These are phyloP conservation scores for Psix sp. DNA, from an alignment of 1,140 invertebrate species.

Conservation along the genomic window DNA sequence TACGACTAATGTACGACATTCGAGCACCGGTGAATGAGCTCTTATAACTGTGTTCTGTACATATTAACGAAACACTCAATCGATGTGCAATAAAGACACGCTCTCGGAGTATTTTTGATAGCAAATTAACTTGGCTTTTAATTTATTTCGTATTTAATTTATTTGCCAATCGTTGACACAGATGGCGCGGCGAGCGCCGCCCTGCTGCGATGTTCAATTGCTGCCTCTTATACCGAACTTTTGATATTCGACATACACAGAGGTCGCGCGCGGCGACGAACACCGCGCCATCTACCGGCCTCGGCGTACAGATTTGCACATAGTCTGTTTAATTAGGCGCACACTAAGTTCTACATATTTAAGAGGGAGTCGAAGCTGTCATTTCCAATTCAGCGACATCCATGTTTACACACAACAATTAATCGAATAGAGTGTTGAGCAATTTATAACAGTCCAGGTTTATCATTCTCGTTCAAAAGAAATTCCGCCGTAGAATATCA, in stretches of 20 bases:
- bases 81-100: neutral
- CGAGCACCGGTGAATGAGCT: neutral
- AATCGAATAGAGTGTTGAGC: too few species aligned
- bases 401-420: too few species aligned
- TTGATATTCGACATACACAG: constrained; percentile 16
- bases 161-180: too few species aligned
- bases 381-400: too few species aligned
- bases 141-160: neutral
- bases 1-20: neutral
- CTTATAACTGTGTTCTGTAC: neutral
- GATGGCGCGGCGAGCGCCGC: constrained; percentile 5
- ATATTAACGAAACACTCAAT: neutral
- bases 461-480: too few species aligned
- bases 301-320: neutral
- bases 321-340: too few species aligned
- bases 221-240: constrained; percentile 25
- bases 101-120: too few species aligned
- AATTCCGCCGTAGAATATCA: too few species aligned
- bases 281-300: constrained; percentile 3
- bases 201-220: neutral
- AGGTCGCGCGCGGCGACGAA: constrained; percentile 12
- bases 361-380: too few species aligned
- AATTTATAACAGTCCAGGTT: too few species aligned
- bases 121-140: too few species aligned
- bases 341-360: neutral